These are phyloP conservation scores for Periphyllus acericola DNA, from an alignment of 2,888 invertebrate species.

Conservation along the genomic window DNA sequence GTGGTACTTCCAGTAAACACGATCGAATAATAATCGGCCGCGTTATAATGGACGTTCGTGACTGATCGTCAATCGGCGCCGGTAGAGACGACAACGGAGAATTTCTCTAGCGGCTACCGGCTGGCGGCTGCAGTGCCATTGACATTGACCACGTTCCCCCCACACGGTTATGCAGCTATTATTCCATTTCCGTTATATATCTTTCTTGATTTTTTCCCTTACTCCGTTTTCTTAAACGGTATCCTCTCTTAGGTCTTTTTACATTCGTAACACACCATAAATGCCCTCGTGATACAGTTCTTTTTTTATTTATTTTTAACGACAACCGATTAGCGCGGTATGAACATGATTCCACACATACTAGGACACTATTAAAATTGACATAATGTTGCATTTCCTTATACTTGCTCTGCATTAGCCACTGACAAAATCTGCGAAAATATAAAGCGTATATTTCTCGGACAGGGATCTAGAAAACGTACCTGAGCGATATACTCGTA, in stretches of 20 bases:
- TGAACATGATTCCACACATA: neutral
- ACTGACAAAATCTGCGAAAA: no score
- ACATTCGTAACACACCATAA: conserved; percentile 14
- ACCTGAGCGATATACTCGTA: no score
- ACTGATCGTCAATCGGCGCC: conserved; percentile 52
- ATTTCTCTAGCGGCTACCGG: conserved; percentile 37
- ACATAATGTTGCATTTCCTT: neutral
- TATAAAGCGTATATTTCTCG: no score
- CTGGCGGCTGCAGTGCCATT: conserved; percentile 29
- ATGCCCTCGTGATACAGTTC: conserved; percentile 13
- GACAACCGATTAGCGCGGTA: neutral
- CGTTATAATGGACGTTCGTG: conserved; percentile 49
- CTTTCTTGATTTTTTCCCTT: conserved; percentile 32
- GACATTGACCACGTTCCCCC: conserved; percentile 46
- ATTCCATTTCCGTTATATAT: conserved; percentile 56
- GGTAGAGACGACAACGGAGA: conserved; percentile 30
- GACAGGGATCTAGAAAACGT: no score
- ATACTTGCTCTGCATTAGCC: neutral
- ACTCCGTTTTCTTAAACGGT: conserved; percentile 38
- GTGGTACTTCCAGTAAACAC: neutral
- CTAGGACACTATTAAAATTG: neutral
- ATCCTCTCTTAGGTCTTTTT: conserved; percentile 17
- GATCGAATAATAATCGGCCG: conserved; percentile 42
- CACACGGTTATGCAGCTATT: conserved; percentile 7
- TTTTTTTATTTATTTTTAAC: neutral